phyloP scores from a whole-genome alignment of 2,797 vertebrate species.

The Crocodylus rhombifer region DNA sequence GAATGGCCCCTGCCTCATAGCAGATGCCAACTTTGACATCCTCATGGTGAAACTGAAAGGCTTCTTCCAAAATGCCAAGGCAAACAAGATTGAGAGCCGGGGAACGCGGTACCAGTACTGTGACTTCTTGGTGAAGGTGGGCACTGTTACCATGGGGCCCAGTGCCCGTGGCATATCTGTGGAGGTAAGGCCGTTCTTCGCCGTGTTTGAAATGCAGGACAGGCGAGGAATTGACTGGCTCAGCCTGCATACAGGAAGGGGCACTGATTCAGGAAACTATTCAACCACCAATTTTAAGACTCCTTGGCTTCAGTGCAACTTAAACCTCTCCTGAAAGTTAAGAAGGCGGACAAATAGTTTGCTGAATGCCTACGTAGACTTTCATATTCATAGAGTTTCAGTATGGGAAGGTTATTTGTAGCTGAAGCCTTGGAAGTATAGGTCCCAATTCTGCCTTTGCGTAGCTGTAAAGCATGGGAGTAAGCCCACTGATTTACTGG shows the following conservation, averaged over 20 bases:
- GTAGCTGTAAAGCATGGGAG: too few species aligned
- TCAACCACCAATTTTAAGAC: background rate
- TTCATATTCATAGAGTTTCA: background rate
- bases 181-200: slow-evolving; percentile 83
- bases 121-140: slow-evolving; percentile 96
- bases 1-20: slow-evolving; percentile 91
- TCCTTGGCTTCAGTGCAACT: background rate
- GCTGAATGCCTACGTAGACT: background rate
- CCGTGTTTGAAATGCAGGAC: accelerated
- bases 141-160: slow-evolving; percentile 94
- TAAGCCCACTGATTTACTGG: too few species aligned
- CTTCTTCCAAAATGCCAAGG: slow-evolving; percentile 98
- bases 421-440: background rate
- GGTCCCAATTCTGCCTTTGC: background rate
- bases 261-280: background rate
- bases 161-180: slow-evolving; percentile 95
- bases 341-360: background rate
- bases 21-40: slow-evolving; percentile 94
- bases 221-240: background rate
- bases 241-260: too few species aligned
- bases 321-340: background rate
- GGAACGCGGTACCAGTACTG: slow-evolving; percentile 95
- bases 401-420: background rate
- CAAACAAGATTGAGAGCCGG: slow-evolving; percentile 96
- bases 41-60: slow-evolving; percentile 98